Evolutionary conservation across 1,140 invertebrate genomes (phyloP), one percentile per base, ranked within the genome.

Genomic region (Plodia interpunctella): DNA sequence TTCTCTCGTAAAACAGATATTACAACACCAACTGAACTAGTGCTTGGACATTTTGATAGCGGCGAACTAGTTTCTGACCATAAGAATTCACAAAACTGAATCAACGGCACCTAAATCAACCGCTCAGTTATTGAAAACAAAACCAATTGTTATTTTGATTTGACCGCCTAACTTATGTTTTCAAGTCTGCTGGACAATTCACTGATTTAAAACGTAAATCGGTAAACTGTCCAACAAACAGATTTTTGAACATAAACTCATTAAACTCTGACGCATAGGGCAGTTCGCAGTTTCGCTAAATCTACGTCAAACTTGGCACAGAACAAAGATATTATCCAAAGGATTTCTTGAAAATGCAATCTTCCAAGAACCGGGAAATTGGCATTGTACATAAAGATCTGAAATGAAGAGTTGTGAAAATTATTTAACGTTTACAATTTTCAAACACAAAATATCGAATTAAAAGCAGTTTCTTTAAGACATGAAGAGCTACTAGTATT

Each of bases 251-350:
- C 38, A 15, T 15, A 44, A n/a, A 15, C 38, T 44, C 38, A 44
- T 44, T 44, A 44, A 9, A 35, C 1, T 44, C 51, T 53, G 51
- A 25, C 19, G 51, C 51, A 53, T 25, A 21, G 15, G 49, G 21
- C 49, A 25, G 21, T 25, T 53, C 4, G 15, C 49, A 15, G 21
- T 53, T 53, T 20, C 51, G 5, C 15, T 49, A 52, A 63, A 63
- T 38, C 51, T 57, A 57, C 50, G 55, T 62, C 38, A 70, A 62
- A 62, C 60, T 71, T 71, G 69, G 69, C 69, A 71, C 15, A 55
- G 19, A 19, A 65, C 61, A 65, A 68, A 63, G 61, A 64, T 49
- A 61, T 25, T 15, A 25, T 21, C 51, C 51, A 21, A 53, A 44
- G 32, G 44, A 55, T 62, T 32, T 61, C 57, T 59, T 21, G 19